Evolutionary conservation across 2,113 vertebrate species (phyloP).

Genomic region (Malaclemys terrapin): DNA sequence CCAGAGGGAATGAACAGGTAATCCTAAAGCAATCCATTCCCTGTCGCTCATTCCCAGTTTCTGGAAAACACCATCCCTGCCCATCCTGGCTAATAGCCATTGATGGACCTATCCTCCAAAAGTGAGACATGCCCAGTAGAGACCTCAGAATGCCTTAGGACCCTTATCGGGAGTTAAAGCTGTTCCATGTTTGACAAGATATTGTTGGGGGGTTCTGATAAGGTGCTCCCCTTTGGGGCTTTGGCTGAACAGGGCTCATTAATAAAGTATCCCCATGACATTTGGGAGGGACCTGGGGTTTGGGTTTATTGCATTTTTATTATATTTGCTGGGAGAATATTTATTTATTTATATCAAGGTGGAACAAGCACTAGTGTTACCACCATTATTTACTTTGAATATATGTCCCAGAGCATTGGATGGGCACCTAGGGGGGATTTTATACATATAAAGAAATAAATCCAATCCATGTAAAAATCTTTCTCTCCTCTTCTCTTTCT

Average conservation of each 20-base stretch:
- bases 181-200: not conserved
- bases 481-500: not conserved
- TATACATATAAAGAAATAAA: not conserved
- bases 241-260: not conserved
- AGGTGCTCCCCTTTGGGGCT: not conserved
- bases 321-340: not conserved
- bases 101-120: not conserved
- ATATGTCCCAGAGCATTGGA: not conserved
- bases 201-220: not conserved
- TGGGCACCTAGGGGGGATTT: not conserved
- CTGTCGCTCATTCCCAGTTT: no score
- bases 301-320: not conserved
- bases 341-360: accelerated
- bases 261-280: not conserved
- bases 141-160: not conserved
- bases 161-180: not conserved
- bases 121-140: accelerated
- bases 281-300: not conserved
- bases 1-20: no score
- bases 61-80: no score
- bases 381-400: not conserved
- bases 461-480: not conserved
- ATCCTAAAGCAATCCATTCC: no score
- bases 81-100: no score
- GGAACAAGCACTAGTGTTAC: not conserved